Conservation (phyloP, 2,113 vertebrate species). For the Melanostigma gelatinosum region DNA sequence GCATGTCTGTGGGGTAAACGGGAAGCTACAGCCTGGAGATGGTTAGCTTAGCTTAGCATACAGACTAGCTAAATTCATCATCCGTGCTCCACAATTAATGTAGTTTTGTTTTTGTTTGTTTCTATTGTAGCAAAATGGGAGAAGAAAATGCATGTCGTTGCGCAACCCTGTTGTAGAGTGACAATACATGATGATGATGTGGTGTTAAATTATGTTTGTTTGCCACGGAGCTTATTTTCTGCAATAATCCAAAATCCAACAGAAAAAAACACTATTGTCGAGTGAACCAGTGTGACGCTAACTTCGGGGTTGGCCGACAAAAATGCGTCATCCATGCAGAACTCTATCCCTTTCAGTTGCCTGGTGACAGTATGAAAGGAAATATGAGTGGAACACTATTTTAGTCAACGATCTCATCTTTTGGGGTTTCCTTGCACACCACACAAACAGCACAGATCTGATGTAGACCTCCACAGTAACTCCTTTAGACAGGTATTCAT, state of each 20-base stretch:
- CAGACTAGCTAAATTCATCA: neutral
- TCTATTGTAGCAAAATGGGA: neutral
- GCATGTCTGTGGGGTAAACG: neutral
- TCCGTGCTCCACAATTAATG: neutral
- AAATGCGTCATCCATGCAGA: neutral
- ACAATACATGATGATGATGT: neutral
- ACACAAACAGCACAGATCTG: conserved; percentile 9
- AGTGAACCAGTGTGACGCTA: neutral
- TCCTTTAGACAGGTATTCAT: conserved; percentile 19
- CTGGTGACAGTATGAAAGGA: neutral
- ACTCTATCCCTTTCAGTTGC: neutral
- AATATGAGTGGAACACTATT: neutral
- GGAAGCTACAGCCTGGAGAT: neutral
- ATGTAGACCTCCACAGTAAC: neutral
- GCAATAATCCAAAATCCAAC: neutral
- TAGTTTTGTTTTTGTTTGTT: neutral
- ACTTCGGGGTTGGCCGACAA: neutral
- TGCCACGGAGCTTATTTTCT: neutral
- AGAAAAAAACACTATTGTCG: neutral
- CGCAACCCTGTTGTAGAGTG: neutral
- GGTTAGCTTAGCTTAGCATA: neutral
- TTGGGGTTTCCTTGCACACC: neutral
- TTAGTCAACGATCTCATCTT: neutral
- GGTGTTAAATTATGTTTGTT: neutral
- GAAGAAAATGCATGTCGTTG: neutral